Evolutionary conservation across 2,113 vertebrate species (phyloP).

Genomic region (Alexandromys fortis): DNA sequence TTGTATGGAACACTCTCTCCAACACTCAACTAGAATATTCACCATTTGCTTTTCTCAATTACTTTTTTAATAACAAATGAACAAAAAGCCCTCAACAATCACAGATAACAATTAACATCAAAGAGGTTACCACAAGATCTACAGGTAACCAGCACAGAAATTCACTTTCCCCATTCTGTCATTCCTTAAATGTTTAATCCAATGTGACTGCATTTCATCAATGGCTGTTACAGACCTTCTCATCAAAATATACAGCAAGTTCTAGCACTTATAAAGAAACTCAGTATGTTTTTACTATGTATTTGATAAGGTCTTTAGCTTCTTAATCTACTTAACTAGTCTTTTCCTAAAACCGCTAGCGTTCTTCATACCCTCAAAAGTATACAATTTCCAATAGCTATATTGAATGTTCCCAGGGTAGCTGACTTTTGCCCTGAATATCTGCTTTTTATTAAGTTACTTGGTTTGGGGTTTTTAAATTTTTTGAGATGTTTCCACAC

Average conservation of each 20-base stretch:
- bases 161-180: neutral
- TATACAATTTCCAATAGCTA: conserved; percentile 18
- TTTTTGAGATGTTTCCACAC: neutral
- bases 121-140: conserved; percentile 33
- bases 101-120: conserved; percentile 50
- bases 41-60: conserved; percentile 50
- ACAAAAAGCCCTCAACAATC: conserved; percentile 27
- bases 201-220: neutral
- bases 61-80: conserved; percentile 35
- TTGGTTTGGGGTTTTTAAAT: neutral
- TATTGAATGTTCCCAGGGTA: neutral
- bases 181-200: neutral
- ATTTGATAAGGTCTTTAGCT: conserved; percentile 12
- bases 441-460: conserved; percentile 53
- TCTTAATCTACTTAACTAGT: conserved; percentile 40
- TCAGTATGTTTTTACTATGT: neutral
- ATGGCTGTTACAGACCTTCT: neutral
- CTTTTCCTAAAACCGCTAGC: conserved; percentile 53
- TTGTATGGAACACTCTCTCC: neutral
- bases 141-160: conserved; percentile 22
- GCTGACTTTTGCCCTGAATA: neutral
- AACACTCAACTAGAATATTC: conserved; percentile 42
- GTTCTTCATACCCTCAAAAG: neutral
- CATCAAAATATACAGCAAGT: conserved; percentile 18
- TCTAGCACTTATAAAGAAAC: neutral